Conservation (phyloP, 2,888 invertebrate species). For the Epistrophe grossulariae region DNA sequence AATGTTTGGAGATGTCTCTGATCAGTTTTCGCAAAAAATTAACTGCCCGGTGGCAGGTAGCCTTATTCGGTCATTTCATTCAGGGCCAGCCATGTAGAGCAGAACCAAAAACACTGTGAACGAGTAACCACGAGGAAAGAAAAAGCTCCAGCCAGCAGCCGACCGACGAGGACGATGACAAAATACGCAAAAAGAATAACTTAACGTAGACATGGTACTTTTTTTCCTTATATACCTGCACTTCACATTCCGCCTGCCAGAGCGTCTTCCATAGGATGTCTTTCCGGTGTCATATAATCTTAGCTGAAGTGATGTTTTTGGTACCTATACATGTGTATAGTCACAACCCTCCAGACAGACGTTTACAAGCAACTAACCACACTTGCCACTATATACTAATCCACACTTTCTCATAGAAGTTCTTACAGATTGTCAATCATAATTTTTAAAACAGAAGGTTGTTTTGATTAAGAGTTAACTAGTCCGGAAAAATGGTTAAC, state of each 20-base stretch:
- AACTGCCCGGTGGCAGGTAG: background rate
- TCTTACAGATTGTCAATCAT: slow-evolving; percentile 59
- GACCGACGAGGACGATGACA: slow-evolving; percentile 8
- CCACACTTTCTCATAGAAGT: slow-evolving; percentile 28
- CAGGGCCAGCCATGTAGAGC: background rate
- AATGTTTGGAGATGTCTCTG: too few relatives aligned
- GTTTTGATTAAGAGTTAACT: slow-evolving; percentile 4
- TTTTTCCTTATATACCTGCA: slow-evolving; percentile 14
- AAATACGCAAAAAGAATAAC: slow-evolving; percentile 58
- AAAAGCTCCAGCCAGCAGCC: slow-evolving; percentile 15
- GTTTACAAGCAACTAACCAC: slow-evolving; percentile 35
- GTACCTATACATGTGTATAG: background rate
- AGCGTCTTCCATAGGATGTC: slow-evolving; percentile 52
- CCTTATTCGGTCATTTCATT: background rate
- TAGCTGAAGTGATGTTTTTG: slow-evolving; percentile 56
- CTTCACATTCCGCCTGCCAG: slow-evolving; percentile 58
- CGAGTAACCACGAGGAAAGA: slow-evolving; percentile 45
- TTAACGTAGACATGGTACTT: slow-evolving; percentile 38
- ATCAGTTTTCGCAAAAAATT: too few relatives aligned
- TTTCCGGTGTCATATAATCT: slow-evolving; percentile 60
- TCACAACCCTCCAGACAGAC: slow-evolving; percentile 43
- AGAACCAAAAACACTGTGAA: slow-evolving; percentile 51
- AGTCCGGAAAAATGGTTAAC: slow-evolving; percentile 24
- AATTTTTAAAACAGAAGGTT: slow-evolving; percentile 42
- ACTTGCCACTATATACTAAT: slow-evolving; percentile 43